A percentile compares a stretch with the other conserved stretches of the same genome.
These are phyloP conservation scores for Dolichomitus sp. DNA, from an alignment of 2,888 invertebrate species.

Conservation along the genomic window DNA sequence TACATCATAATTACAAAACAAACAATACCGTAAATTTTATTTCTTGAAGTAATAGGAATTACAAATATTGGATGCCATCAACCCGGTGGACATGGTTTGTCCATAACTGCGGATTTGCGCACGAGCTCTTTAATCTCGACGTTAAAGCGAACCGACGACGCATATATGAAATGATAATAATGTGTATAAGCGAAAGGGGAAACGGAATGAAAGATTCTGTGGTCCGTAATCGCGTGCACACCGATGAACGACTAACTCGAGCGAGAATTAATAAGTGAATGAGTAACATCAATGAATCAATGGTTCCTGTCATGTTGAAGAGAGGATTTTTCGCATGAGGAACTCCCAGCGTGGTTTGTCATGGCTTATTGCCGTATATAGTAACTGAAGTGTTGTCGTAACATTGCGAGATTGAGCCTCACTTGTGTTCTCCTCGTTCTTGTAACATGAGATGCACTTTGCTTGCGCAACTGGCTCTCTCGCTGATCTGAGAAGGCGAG, in stretches of 20 bases:
- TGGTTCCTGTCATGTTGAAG: constrained; percentile 13
- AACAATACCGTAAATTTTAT: no score
- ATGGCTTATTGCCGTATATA: constrained; percentile 10
- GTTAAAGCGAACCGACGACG: background rate
- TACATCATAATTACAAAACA: no score
- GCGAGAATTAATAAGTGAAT: constrained; percentile 40
- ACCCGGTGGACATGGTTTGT: background rate
- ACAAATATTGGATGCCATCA: background rate
- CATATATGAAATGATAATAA: constrained; percentile 3
- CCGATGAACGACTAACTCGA: constrained; percentile 47
- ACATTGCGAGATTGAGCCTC: constrained; percentile 67
- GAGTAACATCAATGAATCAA: constrained; percentile 51
- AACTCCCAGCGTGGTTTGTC: constrained; percentile 30
- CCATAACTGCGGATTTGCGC: background rate
- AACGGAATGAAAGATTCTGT: constrained; percentile 29
- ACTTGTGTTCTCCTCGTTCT: constrained; percentile 71
- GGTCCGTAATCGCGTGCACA: constrained; percentile 47
- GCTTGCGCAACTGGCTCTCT: constrained; percentile 75
- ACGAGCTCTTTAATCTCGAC: background rate
- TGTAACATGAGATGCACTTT: constrained; percentile 80
- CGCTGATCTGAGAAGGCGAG: constrained; percentile 56
- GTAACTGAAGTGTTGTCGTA: background rate
- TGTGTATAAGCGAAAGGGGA: background rate
- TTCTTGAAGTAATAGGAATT: no score
- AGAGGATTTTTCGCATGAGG: constrained; percentile 44